Percentiles rank a stretch among this genome's conserved stretches.
phyloP scores from a whole-genome alignment of 92 coral and sea anemone genomes.

The Bergia sp. region DNA sequence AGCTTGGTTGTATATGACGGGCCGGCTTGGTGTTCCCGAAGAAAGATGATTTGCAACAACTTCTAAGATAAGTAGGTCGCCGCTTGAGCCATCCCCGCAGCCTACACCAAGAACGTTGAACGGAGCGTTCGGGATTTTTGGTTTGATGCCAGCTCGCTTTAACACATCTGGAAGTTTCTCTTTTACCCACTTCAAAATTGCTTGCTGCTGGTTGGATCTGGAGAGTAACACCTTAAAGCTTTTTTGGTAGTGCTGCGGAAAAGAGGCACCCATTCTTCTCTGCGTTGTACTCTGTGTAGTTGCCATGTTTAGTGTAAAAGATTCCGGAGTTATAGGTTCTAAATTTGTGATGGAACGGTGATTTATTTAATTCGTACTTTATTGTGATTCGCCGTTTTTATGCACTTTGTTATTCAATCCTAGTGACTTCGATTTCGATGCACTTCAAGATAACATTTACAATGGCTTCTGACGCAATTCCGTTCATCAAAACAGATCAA shows the following conservation, averaged over 20 bases:
- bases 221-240: slow-evolving; percentile 3
- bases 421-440: no score
- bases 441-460: no score
- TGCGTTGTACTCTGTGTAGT: no score
- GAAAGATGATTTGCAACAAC: not conserved
- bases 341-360: no score
- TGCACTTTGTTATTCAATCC: no score
- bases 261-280: no score
- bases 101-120: not conserved
- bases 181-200: not conserved
- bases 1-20: not conserved
- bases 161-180: not conserved
- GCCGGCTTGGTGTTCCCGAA: not conserved
- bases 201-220: not conserved
- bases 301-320: no score
- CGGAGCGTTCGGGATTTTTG: not conserved
- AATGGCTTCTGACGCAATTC: no score
- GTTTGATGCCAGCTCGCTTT: not conserved
- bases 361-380: no score
- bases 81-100: slow-evolving; percentile 1
- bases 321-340: no score
- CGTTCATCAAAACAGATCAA: no score
- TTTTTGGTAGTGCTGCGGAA: not conserved
- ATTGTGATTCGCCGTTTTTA: no score
- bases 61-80: not conserved